Evolutionary conservation across 2,888 invertebrate species (phyloP), one percentile per base, ranked within the genome.

Genomic region (Orchestes rusci): DNA sequence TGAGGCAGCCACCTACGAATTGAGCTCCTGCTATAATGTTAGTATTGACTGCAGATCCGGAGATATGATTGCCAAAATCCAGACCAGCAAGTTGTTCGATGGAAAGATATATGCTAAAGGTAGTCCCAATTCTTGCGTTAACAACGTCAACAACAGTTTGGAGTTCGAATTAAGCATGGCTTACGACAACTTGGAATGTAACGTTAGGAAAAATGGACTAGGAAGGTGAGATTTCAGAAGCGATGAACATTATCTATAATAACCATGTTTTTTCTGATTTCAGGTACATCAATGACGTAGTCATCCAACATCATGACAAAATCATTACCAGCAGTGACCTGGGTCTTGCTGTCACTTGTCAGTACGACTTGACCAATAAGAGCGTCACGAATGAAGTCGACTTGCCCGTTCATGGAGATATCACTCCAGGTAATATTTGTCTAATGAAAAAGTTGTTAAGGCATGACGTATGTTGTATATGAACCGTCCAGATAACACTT

Each of bases 101-200:
- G 93, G 93, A 54, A 93, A 93, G 71, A 87, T 94, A 54, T 94
- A 94, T 71, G 92, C 91, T 49, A 93, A 93, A 68, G 90, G 91
- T 50, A 88, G 90, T 56, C 93, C 93, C 39, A 91, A 90, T 69
- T 89, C 90, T 17, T 94, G 93, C 67, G 85, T 92, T 29, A 81
- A 85, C 53, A 91, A 93, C 65, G 86, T 94, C 41, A 82, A 85
- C 60, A 85, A 84, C 61, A 84, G 88, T 51, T 72, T 93, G 49
- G 90, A 92, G 69, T 94, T 94, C 65, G 90, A 92, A 67, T 73
- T 94, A 55, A 84, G 82, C 57, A 91, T 94, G 88, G 84, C 84
- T 39, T 93, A 91, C 71, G 88, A 87, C 66, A 89, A 93, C 66
- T 76, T 93, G 51, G 91, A 92, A 67, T 93, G 93, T 68, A 91